phyloP scores from a whole-genome alignment of 2,797 vertebrate genomes.

The Rhinichthys osculus region DNA sequence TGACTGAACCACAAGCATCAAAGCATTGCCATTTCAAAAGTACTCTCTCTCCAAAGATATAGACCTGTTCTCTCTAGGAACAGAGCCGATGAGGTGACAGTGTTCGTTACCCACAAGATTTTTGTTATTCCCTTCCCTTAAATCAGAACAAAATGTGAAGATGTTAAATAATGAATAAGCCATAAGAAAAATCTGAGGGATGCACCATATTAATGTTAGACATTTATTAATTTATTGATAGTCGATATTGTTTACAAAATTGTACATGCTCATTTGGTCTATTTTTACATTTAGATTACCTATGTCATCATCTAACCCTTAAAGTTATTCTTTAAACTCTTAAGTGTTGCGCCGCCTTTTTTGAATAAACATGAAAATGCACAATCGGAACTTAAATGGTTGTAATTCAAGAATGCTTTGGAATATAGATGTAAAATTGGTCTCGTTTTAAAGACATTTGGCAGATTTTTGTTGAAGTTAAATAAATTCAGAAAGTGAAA shows the following conservation, averaged over 20 bases:
- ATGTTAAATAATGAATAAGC: neutral
- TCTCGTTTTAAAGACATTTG: too few species aligned
- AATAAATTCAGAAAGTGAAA: too few species aligned
- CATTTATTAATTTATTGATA: neutral
- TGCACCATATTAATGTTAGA: neutral
- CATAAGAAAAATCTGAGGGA: neutral
- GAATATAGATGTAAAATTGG: too few species aligned
- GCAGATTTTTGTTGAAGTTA: too few species aligned
- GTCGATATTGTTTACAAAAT: neutral
- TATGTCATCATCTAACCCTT: neutral
- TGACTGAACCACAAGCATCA: constrained; percentile 16
- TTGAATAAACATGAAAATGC: too few species aligned
- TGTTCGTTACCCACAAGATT: neutral
- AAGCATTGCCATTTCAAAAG: neutral
- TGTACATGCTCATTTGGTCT: neutral
- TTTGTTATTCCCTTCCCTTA: neutral
- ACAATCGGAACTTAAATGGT: too few species aligned
- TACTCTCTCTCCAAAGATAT: neutral
- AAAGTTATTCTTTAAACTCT: too few species aligned
- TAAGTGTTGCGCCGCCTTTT: too few species aligned
- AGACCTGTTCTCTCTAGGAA: neutral
- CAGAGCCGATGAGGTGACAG: neutral
- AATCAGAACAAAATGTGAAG: neutral
- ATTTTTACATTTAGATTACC: neutral
- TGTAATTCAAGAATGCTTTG: too few species aligned